Conservation (phyloP, 2,797 vertebrate genomes). For the Acropternis orthonyx region DNA sequence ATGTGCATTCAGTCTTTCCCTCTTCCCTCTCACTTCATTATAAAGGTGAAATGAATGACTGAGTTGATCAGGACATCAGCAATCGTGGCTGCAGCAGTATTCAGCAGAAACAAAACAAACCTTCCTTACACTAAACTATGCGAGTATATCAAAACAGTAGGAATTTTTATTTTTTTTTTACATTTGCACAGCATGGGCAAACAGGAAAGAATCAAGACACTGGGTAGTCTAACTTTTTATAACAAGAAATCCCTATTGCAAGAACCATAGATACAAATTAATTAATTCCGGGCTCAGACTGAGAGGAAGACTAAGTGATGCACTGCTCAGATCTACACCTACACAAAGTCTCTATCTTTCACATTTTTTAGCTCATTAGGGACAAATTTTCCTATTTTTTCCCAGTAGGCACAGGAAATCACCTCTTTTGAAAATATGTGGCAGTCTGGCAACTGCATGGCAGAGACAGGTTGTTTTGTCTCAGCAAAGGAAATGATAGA, state of each 20-base stretch:
- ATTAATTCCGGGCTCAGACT: neutral
- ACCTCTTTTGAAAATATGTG: neutral
- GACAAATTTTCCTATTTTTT: neutral
- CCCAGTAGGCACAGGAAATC: neutral
- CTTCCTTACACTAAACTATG: neutral
- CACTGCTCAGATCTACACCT: neutral
- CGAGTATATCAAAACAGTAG: neutral
- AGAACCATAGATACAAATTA: neutral
- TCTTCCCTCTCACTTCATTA: neutral
- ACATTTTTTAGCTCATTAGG: slow-evolving; percentile 22
- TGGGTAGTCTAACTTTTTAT: neutral
- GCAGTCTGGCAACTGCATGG: neutral
- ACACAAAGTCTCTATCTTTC: neutral
- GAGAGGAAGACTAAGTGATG: neutral
- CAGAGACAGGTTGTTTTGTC: neutral
- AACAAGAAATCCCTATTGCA: neutral
- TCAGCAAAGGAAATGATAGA: neutral
- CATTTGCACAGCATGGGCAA: neutral
- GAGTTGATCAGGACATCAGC: neutral
- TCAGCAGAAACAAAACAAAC: neutral
- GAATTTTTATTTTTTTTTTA: neutral
- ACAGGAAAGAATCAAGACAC: neutral
- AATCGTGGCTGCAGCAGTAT: neutral
- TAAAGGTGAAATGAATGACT: neutral
- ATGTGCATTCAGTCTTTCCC: neutral